Evolutionary conservation across 2,797 vertebrate genomes (phyloP).

Genomic region (Pogonophryne albipinna): DNA sequence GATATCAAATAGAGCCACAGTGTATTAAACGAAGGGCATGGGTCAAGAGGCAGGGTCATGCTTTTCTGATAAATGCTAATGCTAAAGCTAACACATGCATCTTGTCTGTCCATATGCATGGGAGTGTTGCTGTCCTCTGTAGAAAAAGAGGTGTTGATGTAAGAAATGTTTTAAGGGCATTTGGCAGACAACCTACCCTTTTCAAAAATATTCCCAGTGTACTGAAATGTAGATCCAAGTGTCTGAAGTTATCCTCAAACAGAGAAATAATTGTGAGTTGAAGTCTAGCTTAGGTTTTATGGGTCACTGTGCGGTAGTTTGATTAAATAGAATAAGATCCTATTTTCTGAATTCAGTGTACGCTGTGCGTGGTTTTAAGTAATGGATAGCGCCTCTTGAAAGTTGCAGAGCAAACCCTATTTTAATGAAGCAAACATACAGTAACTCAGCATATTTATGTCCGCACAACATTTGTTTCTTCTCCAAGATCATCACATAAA

Average conservation of each 20-base stretch:
- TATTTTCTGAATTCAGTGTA: slow-evolving; percentile 61
- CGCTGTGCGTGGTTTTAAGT: slow-evolving; percentile 67
- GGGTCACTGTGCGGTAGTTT: slow-evolving; percentile 56
- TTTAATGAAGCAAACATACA: slow-evolving; percentile 78
- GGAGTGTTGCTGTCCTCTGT: neutral
- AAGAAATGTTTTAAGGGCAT: slow-evolving; percentile 35
- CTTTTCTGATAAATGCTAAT: slow-evolving; percentile 60
- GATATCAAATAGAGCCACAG: slow-evolving; percentile 83
- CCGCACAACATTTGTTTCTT: slow-evolving; percentile 58
- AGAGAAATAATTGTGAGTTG: slow-evolving; percentile 43
- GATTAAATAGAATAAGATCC: slow-evolving; percentile 69
- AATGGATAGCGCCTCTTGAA: slow-evolving; percentile 74
- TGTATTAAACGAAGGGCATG: slow-evolving; percentile 78
- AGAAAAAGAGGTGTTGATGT: slow-evolving; percentile 16
- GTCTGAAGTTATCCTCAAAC: slow-evolving; percentile 51
- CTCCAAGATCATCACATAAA: slow-evolving; percentile 73
- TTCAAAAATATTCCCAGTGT: slow-evolving; percentile 36
- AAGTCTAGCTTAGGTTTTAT: slow-evolving; percentile 64
- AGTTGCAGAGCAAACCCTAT: slow-evolving; percentile 77
- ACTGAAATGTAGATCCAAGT: slow-evolving; percentile 29
- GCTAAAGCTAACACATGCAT: slow-evolving; percentile 57
- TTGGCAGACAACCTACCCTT: slow-evolving; percentile 49
- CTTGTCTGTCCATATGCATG: slow-evolving; percentile 21
- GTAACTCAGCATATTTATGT: slow-evolving; percentile 81
- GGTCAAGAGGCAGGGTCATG: slow-evolving; percentile 64